A percentile compares a stretch with the other conserved stretches of the same genome.
Conservation (phyloP, 2,888 invertebrate genomes). For the Dermolepida albohirtum region DNA sequence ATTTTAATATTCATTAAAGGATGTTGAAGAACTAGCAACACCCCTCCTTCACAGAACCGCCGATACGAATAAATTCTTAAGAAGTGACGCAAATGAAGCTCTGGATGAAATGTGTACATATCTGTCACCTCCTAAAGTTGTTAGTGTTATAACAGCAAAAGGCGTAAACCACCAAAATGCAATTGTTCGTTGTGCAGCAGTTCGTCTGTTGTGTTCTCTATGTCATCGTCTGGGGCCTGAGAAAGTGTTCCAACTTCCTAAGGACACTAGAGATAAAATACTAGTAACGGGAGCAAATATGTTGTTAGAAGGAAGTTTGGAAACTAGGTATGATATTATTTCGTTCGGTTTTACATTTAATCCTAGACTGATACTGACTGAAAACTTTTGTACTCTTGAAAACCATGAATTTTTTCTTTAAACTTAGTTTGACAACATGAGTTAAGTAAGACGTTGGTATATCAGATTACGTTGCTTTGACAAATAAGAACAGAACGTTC, state of each 20-base stretch:
- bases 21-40: constrained; percentile 86
- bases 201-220: constrained; percentile 79
- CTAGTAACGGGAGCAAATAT: constrained; percentile 85
- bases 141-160: constrained; percentile 74
- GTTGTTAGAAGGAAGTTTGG: constrained; percentile 86
- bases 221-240: constrained; percentile 81
- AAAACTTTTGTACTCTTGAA: too few relatives aligned
- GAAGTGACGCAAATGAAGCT: constrained; percentile 88
- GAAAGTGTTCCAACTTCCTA: constrained; percentile 76
- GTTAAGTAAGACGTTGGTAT: too few relatives aligned
- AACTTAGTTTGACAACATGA: too few relatives aligned
- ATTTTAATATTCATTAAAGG: constrained; percentile 66
- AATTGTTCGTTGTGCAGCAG: constrained; percentile 85
- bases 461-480: too few relatives aligned
- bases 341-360: too few relatives aligned
- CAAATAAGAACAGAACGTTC: too few relatives aligned
- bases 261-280: constrained; percentile 84
- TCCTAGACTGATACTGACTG: too few relatives aligned
- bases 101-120: constrained; percentile 85
- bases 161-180: constrained; percentile 88
- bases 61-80: constrained; percentile 93
- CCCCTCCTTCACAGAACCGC: constrained; percentile 89
- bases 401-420: too few relatives aligned
- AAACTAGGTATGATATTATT: constrained; percentile 74
- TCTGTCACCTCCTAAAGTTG: constrained; percentile 76